Percentiles rank a stretch among this genome's conserved stretches.
Evolutionary conservation across 2,113 vertebrate genomes (phyloP).

Genomic region (Mystacornis crossleyi): DNA sequence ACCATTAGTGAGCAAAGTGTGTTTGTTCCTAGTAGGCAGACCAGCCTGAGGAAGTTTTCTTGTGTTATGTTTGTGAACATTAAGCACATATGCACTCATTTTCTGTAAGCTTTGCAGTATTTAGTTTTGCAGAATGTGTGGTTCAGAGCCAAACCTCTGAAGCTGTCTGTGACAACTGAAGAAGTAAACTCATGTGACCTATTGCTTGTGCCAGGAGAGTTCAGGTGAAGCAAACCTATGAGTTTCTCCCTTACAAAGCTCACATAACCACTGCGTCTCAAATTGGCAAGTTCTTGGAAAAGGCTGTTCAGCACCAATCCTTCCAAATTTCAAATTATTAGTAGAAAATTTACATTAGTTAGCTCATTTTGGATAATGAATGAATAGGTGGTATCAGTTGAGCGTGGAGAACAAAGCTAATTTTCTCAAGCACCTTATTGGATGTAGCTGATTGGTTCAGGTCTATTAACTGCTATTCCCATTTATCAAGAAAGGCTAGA

Average conservation of each 20-base stretch:
- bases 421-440: conserved; percentile 19
- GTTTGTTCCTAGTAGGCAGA: not conserved
- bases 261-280: not conserved
- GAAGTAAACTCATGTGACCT: not conserved
- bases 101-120: not conserved
- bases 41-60: not conserved
- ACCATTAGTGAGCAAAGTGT: not conserved
- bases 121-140: not conserved
- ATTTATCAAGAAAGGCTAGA: conserved; percentile 16
- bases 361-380: conserved; percentile 28
- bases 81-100: not conserved
- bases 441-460: conserved; percentile 29
- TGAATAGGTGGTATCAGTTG: not conserved
- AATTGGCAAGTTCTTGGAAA: conserved; percentile 4
- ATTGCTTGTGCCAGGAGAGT: not conserved
- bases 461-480: conserved; percentile 18
- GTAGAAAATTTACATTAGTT: conserved; percentile 13
- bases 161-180: not conserved
- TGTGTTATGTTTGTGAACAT: not conserved
- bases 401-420: not conserved
- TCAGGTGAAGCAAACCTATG: not conserved
- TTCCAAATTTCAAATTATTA: conserved; percentile 13
- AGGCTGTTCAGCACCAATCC: not conserved
- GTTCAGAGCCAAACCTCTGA: not conserved
- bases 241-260: not conserved